These are phyloP conservation scores for Callipepla squamata DNA, from an alignment of 2,113 vertebrate species.

Conservation along the genomic window DNA sequence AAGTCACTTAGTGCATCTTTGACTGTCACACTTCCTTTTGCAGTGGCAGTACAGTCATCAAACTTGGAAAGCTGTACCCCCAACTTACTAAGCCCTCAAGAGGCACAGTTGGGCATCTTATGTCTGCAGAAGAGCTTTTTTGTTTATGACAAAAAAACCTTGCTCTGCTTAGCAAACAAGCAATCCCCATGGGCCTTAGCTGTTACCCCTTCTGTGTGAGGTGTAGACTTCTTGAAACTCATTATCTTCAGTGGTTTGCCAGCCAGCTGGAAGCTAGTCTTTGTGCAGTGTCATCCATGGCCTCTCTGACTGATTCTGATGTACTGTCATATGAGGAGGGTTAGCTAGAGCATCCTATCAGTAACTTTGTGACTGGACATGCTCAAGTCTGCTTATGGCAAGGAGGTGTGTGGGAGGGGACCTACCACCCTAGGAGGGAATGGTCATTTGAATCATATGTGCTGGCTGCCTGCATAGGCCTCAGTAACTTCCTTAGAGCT, in stretches of 20 bases:
- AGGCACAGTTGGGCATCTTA: background rate
- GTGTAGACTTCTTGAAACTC: background rate
- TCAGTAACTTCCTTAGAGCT: background rate
- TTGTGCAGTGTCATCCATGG: rapidly evolving
- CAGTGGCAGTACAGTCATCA: background rate
- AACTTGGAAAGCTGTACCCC: background rate
- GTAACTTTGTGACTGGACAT: background rate
- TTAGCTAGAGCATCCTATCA: background rate
- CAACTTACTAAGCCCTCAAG: background rate
- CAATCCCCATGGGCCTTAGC: background rate
- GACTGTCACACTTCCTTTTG: background rate
- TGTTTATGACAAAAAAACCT: too few relatives aligned
- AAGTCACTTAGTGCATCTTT: background rate
- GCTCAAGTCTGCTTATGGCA: rapidly evolving
- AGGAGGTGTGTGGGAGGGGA: background rate
- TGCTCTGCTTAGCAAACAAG: background rate
- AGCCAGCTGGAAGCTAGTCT: background rate
- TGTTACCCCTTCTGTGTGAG: background rate
- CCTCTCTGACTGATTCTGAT: background rate
- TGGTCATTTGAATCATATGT: rapidly evolving
- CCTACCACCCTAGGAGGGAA: background rate
- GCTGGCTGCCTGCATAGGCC: background rate
- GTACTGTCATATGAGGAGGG: background rate
- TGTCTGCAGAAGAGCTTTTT: background rate
- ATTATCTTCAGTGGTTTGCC: background rate